These are phyloP conservation scores for Meriones unguiculatus DNA, from an alignment of 2,113 vertebrate genomes.

Conservation along the genomic window DNA sequence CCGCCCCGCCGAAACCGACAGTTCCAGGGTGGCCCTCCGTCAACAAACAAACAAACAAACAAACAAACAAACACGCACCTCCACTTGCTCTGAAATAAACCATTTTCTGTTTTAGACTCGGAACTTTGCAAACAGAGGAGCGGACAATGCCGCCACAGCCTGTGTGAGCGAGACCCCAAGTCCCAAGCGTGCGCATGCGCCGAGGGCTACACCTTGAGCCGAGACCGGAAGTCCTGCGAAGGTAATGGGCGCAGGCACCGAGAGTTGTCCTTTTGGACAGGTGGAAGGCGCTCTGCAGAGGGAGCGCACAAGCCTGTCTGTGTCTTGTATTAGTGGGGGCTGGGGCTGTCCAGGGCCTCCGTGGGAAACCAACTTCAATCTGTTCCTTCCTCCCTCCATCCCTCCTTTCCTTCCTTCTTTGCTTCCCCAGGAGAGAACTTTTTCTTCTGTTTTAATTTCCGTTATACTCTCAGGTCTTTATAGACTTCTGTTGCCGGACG, in stretches of 20 bases:
- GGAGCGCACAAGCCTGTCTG: neutral
- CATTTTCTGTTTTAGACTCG: slow-evolving; percentile 81
- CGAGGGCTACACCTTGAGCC: slow-evolving; percentile 90
- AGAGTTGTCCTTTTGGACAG: neutral
- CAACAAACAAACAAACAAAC: neutral
- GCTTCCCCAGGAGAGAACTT: neutral
- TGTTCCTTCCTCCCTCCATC: neutral
- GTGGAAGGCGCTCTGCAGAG: slow-evolving; percentile 83
- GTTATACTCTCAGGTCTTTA: neutral
- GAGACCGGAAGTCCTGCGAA: slow-evolving; percentile 91
- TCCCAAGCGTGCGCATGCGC: slow-evolving; percentile 88
- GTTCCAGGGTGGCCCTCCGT: neutral
- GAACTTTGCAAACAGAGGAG: slow-evolving; percentile 83
- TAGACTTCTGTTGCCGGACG: neutral
- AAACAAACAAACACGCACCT: neutral
- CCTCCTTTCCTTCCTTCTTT: neutral
- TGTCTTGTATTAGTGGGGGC: neutral
- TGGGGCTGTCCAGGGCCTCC: neutral
- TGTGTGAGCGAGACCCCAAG: slow-evolving; percentile 83
- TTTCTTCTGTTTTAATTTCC: neutral
- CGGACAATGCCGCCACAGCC: slow-evolving; percentile 82
- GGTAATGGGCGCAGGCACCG: slow-evolving; percentile 83
- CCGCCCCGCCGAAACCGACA: neutral
- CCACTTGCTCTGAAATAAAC: neutral
- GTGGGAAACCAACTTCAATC: neutral